Percentiles rank a stretch among this genome's conserved stretches.
Evolutionary conservation across 1,140 invertebrate genomes (phyloP).

Genomic region (Ptiloglossa arizonensis): DNA sequence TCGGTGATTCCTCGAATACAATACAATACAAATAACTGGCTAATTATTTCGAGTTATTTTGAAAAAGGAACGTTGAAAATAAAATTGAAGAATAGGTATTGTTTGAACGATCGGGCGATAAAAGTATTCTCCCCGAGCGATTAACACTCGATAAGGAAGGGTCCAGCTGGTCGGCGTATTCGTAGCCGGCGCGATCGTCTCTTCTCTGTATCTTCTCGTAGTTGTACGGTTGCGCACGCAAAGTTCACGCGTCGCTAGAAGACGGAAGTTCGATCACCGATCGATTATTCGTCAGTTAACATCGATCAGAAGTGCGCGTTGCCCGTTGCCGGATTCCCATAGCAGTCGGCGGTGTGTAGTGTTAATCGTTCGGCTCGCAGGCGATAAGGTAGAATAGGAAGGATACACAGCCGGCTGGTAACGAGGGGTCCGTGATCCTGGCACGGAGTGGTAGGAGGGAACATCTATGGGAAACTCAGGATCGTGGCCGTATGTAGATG

Average conservation of each 20-base stretch:
- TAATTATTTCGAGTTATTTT: too few relatives aligned
- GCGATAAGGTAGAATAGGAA: slow-evolving; percentile 63
- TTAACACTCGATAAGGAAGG: too few relatives aligned
- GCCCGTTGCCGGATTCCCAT: slow-evolving; percentile 30
- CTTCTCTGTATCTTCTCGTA: too few relatives aligned
- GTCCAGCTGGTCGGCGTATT: too few relatives aligned
- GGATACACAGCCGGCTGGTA: slow-evolving; percentile 56
- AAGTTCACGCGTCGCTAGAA: neutral
- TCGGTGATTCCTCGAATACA: too few relatives aligned
- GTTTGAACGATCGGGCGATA: too few relatives aligned
- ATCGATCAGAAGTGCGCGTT: slow-evolving; percentile 23
- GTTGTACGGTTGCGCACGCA: neutral
- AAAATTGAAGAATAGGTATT: too few relatives aligned
- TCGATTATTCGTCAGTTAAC: slow-evolving; percentile 12
- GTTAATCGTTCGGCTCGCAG: slow-evolving; percentile 53
- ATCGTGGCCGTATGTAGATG: slow-evolving; percentile 73
- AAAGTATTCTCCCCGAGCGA: too few relatives aligned
- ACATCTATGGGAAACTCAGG: slow-evolving; percentile 69
- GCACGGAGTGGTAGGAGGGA: slow-evolving; percentile 48
- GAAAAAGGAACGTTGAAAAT: too few relatives aligned
- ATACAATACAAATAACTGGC: too few relatives aligned
- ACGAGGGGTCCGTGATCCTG: slow-evolving; percentile 61
- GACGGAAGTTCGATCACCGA: neutral
- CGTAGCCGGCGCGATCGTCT: too few relatives aligned
- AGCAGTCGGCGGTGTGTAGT: slow-evolving; percentile 15